phyloP scores from a whole-genome alignment of 2,888 invertebrate species.

The Tetheella fluctuosa region DNA sequence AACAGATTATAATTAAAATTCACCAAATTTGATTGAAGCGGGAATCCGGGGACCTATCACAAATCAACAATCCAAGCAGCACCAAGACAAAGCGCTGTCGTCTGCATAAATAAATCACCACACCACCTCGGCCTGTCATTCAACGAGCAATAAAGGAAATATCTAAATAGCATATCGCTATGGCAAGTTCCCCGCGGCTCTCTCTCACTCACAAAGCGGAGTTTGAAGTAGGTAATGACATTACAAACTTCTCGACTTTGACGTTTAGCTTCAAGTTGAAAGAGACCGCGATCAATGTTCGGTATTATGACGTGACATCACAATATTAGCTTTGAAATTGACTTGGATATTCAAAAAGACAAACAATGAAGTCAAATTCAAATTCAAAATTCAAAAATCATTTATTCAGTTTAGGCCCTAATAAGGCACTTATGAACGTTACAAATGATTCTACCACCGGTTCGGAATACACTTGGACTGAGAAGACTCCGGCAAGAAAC shows the following conservation, averaged over 20 bases:
- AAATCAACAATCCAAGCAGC: constrained; percentile 1
- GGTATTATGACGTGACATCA: background rate
- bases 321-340: too few relatives aligned
- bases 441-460: too few relatives aligned
- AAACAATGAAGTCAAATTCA: too few relatives aligned
- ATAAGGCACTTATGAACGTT: too few relatives aligned
- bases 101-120: constrained; percentile 8
- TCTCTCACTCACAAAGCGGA: constrained; percentile 48
- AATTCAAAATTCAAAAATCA: too few relatives aligned
- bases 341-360: too few relatives aligned
- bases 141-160: constrained; percentile 23
- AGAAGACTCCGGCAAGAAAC: too few relatives aligned
- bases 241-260: constrained; percentile 51
- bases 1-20: constrained; percentile 4
- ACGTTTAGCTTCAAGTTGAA: constrained; percentile 22
- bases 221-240: constrained; percentile 56
- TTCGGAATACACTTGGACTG: too few relatives aligned
- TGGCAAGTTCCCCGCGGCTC: constrained; percentile 7
- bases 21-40: background rate
- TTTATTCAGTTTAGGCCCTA: too few relatives aligned
- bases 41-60: background rate
- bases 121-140: constrained; percentile 5
- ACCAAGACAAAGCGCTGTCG: background rate
- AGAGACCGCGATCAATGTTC: constrained; percentile 15
- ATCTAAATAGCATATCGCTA: constrained; percentile 29